phyloP scores from a whole-genome alignment of 2,797 vertebrate species.

The Karalla daura region DNA sequence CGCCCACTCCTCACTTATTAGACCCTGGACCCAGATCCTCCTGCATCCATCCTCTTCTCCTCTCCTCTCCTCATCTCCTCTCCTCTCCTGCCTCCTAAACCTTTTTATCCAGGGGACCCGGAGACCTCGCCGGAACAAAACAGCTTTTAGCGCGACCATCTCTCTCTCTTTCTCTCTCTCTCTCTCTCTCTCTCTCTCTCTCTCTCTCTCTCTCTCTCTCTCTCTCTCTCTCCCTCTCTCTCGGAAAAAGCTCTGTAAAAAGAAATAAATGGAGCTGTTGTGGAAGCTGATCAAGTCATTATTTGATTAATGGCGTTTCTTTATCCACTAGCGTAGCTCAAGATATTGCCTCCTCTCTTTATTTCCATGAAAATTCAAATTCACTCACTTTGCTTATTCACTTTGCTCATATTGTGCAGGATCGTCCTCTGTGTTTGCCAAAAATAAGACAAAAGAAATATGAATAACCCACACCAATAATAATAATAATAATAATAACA shows the following conservation, averaged over 20 bases:
- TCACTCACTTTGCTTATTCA: not conserved
- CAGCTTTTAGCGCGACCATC: slow-evolving; percentile 79
- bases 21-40: slow-evolving; percentile 62
- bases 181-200: slow-evolving; percentile 29
- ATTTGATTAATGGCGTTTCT: slow-evolving; percentile 70
- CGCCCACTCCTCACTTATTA: slow-evolving; percentile 78
- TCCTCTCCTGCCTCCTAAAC: slow-evolving; percentile 73
- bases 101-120: slow-evolving; percentile 80
- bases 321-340: slow-evolving; percentile 41
- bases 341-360: slow-evolving; percentile 50
- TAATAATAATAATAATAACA: slow-evolving; percentile 5
- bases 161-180: slow-evolving; percentile 65
- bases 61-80: slow-evolving; percentile 42
- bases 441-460: slow-evolving; percentile 1
- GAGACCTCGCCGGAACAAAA: slow-evolving; percentile 81
- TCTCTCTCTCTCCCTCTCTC: too few species aligned
- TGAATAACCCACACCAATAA: not conserved
- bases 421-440: not conserved
- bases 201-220: slow-evolving; percentile 35
- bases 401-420: slow-evolving; percentile 3
- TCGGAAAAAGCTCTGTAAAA: slow-evolving; percentile 53
- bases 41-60: slow-evolving; percentile 53
- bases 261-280: slow-evolving; percentile 59
- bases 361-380: slow-evolving; percentile 32
- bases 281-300: slow-evolving; percentile 72